Evolutionary conservation across 2,113 vertebrate species (phyloP), one percentile per base, ranked within the genome.

Genomic region (Calyptomena viridis): DNA sequence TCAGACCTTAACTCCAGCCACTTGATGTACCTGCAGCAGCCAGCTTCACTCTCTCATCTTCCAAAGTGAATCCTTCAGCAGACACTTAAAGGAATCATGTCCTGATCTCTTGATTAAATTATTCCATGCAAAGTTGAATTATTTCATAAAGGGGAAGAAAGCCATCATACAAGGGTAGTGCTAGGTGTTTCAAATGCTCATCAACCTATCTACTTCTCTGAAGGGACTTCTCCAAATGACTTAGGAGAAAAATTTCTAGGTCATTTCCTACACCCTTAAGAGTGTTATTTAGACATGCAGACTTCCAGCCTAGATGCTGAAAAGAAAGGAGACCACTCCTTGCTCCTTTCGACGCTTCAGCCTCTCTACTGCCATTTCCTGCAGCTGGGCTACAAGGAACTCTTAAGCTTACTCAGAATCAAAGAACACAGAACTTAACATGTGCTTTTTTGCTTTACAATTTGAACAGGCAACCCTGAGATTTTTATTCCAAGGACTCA

Each of bases 91-190:
- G 44, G 47, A 84, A 80, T 77, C 47, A 35, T 1, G 9, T 64
- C 73, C 58, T 67, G n/a, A 76, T 76, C 33, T 47, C 49, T 52
- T 44, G 6, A 42, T 62, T 67, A 31, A 44, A 30, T 90, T 46
- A 73, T 14, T 55, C 35, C 25, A 40, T 19, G 17, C 11, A 68
- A 89, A 69, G 53, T 7, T 80, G 27, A 66, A 59, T 77, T 59
- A 40, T 25, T 68, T 76, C 28, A 77, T 49, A 53, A 76, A 62
- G 11, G 28, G 50, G 7, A 13, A 55, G 35, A 89, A 74, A 86
- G 35, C 24, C 21, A 69, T n/a, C 0, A 0, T 2, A 1, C 31
- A 44, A 63, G 14, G 22, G 55, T 79, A 39, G 11, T 71, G 56
- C 33, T 37, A 27, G 11, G 27, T 67, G n/a, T 42, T 42, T 81